Base-by-base conservation (phyloP, 2,888 invertebrate species). In the Napeogenes inachia region DNA sequence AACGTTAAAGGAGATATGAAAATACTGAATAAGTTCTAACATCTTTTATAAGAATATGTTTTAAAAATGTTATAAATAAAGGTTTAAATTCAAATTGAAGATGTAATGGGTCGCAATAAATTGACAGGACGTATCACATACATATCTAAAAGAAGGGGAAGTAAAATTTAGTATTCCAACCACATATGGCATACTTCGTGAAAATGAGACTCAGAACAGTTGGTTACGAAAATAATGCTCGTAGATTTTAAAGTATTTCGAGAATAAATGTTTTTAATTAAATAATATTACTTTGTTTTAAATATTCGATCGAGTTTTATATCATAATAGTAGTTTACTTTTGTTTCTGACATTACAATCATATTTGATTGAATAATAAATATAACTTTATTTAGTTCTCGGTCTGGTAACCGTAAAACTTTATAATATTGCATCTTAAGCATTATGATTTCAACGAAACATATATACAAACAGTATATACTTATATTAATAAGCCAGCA, bases 111-210 rank as follows among this genome's bases (percentile, higher is more conserved):
- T 75, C 70, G 76, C 80, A 82, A 81, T 84, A 84, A 81, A 82
- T 81, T 76, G 78, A 76, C 75, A 73, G 71, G 73, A 75, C 77
- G 75, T 80, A 81, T 80, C 79, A 78, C 76, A 76, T 75, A 76
- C 77, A 77, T 79, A 79, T 77, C 75, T 74, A 74, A 74, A 75
- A 74, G 73, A 77, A 76, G 78, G 80, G 79, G 42, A 76, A 73
- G 72, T 66, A 77, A 78, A 78, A 82, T 85, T 78, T 71, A 64
- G 75, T 82, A 87, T 87, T 85, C 87, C 68, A 70, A 68, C 67
- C 84, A 77, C 86, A 82, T 76, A 73, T 73, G 72, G 69, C 76
- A 73, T 75, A 78, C 82, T 82, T 79, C 77, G 81, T 74, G 80
- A 79, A 80, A 84, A 83, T 83, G 81, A 82, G 80, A 76, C 61